These are phyloP conservation scores for Phalacrocorax carbo DNA, from an alignment of 2,113 vertebrate genomes.

Conservation along the genomic window DNA sequence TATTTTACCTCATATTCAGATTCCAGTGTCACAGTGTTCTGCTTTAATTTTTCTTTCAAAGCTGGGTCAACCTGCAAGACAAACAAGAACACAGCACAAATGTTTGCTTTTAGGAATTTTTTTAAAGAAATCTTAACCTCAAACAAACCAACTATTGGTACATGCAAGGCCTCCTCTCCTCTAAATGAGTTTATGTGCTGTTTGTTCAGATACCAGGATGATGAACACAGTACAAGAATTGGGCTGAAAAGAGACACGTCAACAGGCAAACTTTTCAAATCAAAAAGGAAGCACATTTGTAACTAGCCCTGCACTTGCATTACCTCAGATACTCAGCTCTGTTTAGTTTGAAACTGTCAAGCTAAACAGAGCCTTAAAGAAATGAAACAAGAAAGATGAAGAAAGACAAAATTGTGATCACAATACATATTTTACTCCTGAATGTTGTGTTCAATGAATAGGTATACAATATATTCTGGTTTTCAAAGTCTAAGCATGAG, in stretches of 20 bases:
- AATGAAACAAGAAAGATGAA: background rate
- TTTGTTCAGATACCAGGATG: background rate
- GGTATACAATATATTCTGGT: background rate
- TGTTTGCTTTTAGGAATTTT: background rate
- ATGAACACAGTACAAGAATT: background rate
- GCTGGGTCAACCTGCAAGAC: conserved; percentile 80
- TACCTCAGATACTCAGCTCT: background rate
- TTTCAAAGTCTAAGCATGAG: background rate
- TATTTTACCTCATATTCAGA: conserved; percentile 88
- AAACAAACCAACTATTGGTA: background rate
- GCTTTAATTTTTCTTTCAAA: conserved; percentile 79
- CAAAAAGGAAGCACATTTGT: background rate
- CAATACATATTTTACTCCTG: background rate
- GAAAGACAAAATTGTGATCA: background rate
- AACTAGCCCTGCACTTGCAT: background rate
- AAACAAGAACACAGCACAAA: conserved; percentile 30
- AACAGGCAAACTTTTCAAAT: background rate
- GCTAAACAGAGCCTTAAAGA: background rate
- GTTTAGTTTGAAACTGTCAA: background rate
- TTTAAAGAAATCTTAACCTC: background rate
- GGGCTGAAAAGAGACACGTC: background rate
- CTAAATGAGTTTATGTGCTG: background rate
- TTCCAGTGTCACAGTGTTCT: conserved; percentile 79
- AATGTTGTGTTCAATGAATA: background rate
- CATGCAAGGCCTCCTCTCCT: background rate